Conservation (phyloP, 2,888 invertebrate genomes). For the Dasysyrphus tricinctus region DNA sequence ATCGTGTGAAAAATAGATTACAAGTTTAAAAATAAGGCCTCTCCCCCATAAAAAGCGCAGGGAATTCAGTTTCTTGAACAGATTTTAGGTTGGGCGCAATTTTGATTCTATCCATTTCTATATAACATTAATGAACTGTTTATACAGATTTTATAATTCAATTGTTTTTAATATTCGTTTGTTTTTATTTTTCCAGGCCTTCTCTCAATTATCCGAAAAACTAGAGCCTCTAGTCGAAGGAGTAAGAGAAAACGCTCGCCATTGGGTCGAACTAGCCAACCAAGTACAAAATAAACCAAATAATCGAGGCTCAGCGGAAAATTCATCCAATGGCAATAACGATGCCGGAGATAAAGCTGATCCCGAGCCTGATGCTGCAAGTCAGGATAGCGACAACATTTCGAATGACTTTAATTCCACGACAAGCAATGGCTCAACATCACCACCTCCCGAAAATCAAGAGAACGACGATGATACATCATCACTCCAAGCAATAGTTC, state of each 20-base stretch:
- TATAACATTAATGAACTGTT: too few species aligned
- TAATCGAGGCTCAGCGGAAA: constrained; percentile 75
- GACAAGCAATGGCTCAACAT: constrained; percentile 81
- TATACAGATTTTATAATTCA: too few species aligned
- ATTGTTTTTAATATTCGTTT: not conserved
- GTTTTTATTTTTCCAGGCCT: constrained; percentile 86
- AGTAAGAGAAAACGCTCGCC: constrained; percentile 90
- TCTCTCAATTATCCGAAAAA: constrained; percentile 91
- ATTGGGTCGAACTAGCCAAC: constrained; percentile 91
- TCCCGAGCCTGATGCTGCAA: constrained; percentile 75
- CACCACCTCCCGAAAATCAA: constrained; percentile 81
- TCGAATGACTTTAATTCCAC: constrained; percentile 77
- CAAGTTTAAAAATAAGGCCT: too few species aligned
- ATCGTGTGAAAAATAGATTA: too few species aligned
- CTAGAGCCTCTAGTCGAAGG: constrained; percentile 92
- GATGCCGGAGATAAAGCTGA: constrained; percentile 76
- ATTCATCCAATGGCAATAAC: constrained; percentile 75
- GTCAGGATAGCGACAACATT: constrained; percentile 72
- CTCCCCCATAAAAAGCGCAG: too few species aligned
- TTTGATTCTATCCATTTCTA: too few species aligned
- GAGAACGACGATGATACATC: constrained; percentile 79
- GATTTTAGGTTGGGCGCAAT: too few species aligned
- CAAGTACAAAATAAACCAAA: constrained; percentile 80
- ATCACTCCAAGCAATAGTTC: constrained; percentile 76
- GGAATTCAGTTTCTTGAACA: too few species aligned